Percentiles rank a stretch among this genome's conserved stretches.
phyloP scores from a whole-genome alignment of 2,113 vertebrate species.

The Diphyllodes magnificus region DNA sequence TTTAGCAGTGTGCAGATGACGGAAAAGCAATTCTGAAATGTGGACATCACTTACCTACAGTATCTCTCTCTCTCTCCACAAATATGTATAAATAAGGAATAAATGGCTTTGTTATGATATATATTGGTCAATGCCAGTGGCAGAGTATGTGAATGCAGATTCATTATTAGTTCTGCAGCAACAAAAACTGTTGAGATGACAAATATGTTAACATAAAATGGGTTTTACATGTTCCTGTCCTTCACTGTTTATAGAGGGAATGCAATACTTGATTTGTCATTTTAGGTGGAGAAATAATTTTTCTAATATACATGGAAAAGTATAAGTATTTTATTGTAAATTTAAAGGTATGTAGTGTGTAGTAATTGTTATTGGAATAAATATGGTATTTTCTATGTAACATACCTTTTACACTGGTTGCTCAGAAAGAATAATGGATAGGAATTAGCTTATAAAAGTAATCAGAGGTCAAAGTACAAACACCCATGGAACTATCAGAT shows the following conservation, averaged over 20 bases:
- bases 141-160: not conserved
- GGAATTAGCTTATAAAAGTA: not conserved
- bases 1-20: not conserved
- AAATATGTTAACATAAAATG: not conserved
- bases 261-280: not conserved
- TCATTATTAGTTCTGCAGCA: not conserved
- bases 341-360: not conserved
- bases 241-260: not conserved
- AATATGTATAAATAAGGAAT: not conserved
- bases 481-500: not conserved
- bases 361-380: not conserved
- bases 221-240: rapidly evolving
- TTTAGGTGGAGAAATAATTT: not conserved
- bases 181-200: not conserved
- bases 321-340: not conserved
- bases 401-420: not conserved
- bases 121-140: not conserved
- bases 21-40: not conserved
- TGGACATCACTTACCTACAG: not conserved
- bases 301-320: not conserved
- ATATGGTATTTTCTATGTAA: not conserved
- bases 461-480: not conserved
- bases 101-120: not conserved
- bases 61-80: not conserved
- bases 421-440: not conserved